phyloP scores from a whole-genome alignment of 1,140 invertebrate species.

The Diuraphis noxia region DNA sequence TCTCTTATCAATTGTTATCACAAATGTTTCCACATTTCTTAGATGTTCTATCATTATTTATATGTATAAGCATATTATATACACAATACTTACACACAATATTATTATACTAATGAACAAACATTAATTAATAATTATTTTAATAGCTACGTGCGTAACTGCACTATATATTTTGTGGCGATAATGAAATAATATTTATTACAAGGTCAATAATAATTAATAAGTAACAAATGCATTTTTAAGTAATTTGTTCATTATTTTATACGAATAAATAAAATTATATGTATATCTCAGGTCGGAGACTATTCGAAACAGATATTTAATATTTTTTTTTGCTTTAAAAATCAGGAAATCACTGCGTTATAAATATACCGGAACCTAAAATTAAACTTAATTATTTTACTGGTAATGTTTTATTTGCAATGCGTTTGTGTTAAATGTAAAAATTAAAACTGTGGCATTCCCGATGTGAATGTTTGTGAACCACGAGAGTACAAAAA shows the following conservation, averaged over 20 bases:
- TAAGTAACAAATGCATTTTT: neutral
- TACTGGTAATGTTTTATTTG: neutral
- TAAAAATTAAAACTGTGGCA: neutral
- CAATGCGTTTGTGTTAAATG: neutral
- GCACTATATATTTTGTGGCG: neutral
- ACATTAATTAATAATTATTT: slow-evolving; percentile 16
- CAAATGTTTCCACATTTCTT: neutral
- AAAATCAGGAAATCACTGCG: neutral
- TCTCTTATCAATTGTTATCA: slow-evolving; percentile 11
- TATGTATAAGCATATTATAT: neutral
- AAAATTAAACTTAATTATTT: neutral
- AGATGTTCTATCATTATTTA: neutral
- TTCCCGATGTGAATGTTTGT: neutral
- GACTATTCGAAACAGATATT: neutral
- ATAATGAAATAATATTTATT: neutral
- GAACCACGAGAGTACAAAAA: neutral
- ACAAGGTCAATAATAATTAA: neutral
- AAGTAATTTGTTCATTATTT: neutral
- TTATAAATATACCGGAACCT: neutral
- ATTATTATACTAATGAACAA: neutral
- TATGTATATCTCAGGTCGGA: neutral
- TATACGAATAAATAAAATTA: neutral
- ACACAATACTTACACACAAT: neutral
- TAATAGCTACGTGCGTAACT: neutral
- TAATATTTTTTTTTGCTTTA: neutral